phyloP scores from a whole-genome alignment of 2,113 vertebrate genomes.

The Trinectes maculatus region DNA sequence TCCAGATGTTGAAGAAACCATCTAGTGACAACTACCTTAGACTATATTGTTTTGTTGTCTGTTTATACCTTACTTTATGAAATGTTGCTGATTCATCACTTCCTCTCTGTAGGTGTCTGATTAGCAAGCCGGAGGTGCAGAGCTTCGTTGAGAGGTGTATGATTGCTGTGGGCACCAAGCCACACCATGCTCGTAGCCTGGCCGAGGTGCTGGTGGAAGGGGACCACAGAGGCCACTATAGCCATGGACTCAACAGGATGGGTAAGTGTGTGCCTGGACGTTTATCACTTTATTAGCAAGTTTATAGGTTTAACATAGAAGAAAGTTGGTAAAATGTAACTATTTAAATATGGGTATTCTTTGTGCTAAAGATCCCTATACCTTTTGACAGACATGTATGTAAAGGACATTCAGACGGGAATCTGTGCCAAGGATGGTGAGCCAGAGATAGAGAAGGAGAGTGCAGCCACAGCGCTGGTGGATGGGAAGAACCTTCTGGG shows the following conservation, averaged over 20 bases:
- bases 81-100: neutral
- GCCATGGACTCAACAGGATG: slow-evolving; percentile 84
- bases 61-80: neutral
- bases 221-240: slow-evolving; percentile 82
- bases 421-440: slow-evolving; percentile 81
- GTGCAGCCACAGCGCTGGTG: slow-evolving; percentile 79
- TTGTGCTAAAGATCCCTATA: neutral
- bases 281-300: neutral
- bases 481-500: slow-evolving; percentile 82
- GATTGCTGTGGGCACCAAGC: slow-evolving; percentile 73
- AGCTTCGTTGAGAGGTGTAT: slow-evolving; percentile 81
- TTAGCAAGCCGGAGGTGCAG: slow-evolving; percentile 71
- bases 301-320: too few species aligned
- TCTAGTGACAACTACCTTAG: neutral
- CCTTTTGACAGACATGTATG: slow-evolving; percentile 76
- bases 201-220: slow-evolving; percentile 83
- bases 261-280: slow-evolving; percentile 62
- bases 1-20: neutral
- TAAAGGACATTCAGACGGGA: slow-evolving; percentile 77
- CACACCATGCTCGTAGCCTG: slow-evolving; percentile 76
- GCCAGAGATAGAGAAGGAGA: slow-evolving; percentile 78
- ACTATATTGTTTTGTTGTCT: neutral
- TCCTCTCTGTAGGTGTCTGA: slow-evolving; percentile 74
- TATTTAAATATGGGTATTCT: neutral
- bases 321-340: neutral